Conservation (phyloP, 2,113 vertebrate genomes). For the Oreocharis arfaki region DNA sequence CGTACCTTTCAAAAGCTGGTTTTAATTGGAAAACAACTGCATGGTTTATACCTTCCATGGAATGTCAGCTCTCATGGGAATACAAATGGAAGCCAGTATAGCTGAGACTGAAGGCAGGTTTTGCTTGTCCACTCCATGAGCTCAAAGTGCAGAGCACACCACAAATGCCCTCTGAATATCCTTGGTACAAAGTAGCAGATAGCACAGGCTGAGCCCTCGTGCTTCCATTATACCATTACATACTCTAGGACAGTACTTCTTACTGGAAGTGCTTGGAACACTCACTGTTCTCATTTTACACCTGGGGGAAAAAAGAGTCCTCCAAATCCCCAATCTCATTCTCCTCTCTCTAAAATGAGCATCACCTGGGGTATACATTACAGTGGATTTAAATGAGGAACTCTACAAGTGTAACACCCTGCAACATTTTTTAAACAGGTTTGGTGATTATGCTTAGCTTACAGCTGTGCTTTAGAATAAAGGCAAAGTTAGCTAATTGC, state of each 20-base stretch:
- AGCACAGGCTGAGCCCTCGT: neutral
- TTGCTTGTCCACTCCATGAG: neutral
- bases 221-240: neutral
- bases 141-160: neutral
- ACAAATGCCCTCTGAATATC: neutral
- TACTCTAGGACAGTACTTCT: neutral
- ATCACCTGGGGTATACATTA: neutral
- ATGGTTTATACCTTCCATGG: accelerated
- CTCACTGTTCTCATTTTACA: neutral
- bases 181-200: neutral
- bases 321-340: neutral
- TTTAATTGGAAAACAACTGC: neutral
- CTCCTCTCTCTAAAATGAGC: neutral
- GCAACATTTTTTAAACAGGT: neutral
- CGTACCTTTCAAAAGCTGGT: neutral
- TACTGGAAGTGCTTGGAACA: neutral
- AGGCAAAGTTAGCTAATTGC: neutral
- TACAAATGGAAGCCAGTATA: neutral
- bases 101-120: neutral
- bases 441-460: neutral
- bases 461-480: neutral
- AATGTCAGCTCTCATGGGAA: neutral
- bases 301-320: neutral
- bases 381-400: neutral
- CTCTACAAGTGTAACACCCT: neutral